Base-by-base conservation (phyloP, 1,140 invertebrate genomes). In the Drusus annulatus region DNA sequence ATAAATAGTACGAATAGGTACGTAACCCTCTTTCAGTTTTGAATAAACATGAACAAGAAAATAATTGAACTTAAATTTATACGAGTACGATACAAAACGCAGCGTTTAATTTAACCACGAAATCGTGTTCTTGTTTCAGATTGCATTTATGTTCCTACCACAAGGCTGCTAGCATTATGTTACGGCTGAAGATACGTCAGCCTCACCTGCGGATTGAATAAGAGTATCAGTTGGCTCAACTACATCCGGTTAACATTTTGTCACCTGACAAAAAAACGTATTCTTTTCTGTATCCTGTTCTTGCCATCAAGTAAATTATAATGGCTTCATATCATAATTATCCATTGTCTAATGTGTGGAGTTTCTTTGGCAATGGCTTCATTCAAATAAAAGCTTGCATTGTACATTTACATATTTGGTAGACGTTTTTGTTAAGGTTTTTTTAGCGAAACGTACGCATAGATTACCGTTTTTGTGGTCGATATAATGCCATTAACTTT, bases 101-200 rank as follows among this genome's bases (percentile, higher is more conserved):
- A 2, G 8, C 10, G 17, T 23, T 13, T 25, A 68, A 68, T 68
- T 17, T 31, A 19, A 68, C 68, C 68, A 52, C 68, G 50, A 71
- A 68, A 16, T 54, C 68, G 68, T 71, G 68, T 7, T 71, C 68
- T 71, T 52, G 68, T 71, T 71, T 71, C 17, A 25, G 17, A 1
- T 23, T 71, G 16, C 51, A 54, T 54, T 71, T 71, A 71, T 25
- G 45, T 71, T 15, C 50, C 21, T 51, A 71, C 68, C 68, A 54
- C 68, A 71, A 71, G 52, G 68, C 31, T 68, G 23, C 13, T 16
- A 21, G 17, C 25, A 10, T 23, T 23, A 31, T 52, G 45, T 71
- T 71, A 31, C 50, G 52, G 54, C 52, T 50, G 68, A 71, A 71
- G n/a, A 52, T 23, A 51, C 19, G n/a, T 68, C 19, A 71, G 25